These are phyloP conservation scores for Ectemnius continuus DNA, from an alignment of 2,888 invertebrate genomes.

Conservation along the genomic window DNA sequence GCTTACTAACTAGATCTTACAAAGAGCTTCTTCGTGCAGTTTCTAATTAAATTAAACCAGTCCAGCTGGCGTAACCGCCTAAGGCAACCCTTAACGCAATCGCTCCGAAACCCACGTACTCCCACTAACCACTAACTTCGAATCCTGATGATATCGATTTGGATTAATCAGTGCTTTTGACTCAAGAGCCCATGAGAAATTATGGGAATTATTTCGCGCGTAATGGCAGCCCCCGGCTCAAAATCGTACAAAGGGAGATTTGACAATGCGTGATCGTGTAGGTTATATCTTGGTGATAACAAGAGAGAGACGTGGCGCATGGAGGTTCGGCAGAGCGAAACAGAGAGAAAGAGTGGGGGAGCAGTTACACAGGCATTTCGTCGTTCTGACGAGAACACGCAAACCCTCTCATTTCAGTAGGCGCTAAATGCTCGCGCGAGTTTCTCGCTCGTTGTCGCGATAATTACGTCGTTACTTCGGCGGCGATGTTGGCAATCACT, in stretches of 20 bases:
- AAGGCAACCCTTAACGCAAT: too few relatives aligned
- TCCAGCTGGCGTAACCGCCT: too few relatives aligned
- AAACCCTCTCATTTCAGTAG: slow-evolving; percentile 18
- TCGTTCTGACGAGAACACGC: neutral
- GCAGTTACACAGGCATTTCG: slow-evolving; percentile 3
- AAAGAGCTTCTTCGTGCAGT: too few relatives aligned
- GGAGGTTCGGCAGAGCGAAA: neutral
- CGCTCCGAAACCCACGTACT: too few relatives aligned
- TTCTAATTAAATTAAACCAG: too few relatives aligned
- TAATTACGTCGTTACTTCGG: slow-evolving; percentile 46
- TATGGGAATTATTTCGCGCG: too few relatives aligned
- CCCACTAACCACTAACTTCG: too few relatives aligned
- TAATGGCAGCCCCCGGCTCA: too few relatives aligned
- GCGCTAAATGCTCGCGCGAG: slow-evolving; percentile 33
- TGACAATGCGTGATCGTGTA: neutral
- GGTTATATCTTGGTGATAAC: neutral
- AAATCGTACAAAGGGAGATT: neutral
- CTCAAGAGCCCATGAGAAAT: too few relatives aligned
- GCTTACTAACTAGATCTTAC: too few relatives aligned
- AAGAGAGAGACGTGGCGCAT: neutral
- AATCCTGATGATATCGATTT: too few relatives aligned
- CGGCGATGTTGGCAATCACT: slow-evolving; percentile 25
- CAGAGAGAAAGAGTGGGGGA: neutral
- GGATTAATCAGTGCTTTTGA: too few relatives aligned
- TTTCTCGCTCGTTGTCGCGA: slow-evolving; percentile 24